Evolutionary conservation across 2,888 invertebrate species (phyloP).

Genomic region (Drosophila ezoana): DNA sequence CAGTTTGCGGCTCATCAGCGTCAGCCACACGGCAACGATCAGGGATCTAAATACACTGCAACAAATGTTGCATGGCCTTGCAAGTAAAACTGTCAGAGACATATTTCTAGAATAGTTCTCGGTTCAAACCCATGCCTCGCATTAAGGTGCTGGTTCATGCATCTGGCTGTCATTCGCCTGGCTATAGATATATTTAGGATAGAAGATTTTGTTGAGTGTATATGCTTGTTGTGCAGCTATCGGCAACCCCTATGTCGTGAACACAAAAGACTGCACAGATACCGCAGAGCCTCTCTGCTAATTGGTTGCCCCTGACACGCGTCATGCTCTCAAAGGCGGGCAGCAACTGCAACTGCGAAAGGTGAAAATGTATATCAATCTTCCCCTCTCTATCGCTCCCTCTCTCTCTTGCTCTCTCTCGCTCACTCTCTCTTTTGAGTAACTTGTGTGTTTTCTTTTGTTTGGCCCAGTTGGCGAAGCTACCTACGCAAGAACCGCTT

Average conservation of each 20-base stretch:
- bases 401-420: neutral
- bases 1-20: conserved; percentile 79
- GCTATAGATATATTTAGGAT: neutral
- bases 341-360: conserved; percentile 40
- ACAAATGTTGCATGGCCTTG: neutral
- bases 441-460: conserved; percentile 28
- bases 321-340: conserved; percentile 59
- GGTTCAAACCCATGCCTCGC: too few relatives aligned
- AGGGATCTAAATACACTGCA: neutral
- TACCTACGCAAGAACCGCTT: conserved; percentile 61
- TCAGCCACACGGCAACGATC: conserved; percentile 47
- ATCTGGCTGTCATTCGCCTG: too few relatives aligned
- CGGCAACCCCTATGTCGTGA: conserved; percentile 55
- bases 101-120: too few relatives aligned
- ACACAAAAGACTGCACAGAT: conserved; percentile 71
- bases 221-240: conserved; percentile 14
- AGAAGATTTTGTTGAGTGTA: conserved; percentile 21
- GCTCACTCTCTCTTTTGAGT: conserved; percentile 1
- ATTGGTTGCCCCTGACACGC: conserved; percentile 76
- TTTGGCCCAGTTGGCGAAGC: conserved; percentile 55
- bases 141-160: too few relatives aligned
- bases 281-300: conserved; percentile 61
- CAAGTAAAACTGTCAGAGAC: too few relatives aligned
- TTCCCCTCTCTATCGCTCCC: conserved; percentile 1
- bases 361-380: conserved; percentile 54